phyloP scores from a whole-genome alignment of 2,797 vertebrate genomes.

The Capromys pilorides region DNA sequence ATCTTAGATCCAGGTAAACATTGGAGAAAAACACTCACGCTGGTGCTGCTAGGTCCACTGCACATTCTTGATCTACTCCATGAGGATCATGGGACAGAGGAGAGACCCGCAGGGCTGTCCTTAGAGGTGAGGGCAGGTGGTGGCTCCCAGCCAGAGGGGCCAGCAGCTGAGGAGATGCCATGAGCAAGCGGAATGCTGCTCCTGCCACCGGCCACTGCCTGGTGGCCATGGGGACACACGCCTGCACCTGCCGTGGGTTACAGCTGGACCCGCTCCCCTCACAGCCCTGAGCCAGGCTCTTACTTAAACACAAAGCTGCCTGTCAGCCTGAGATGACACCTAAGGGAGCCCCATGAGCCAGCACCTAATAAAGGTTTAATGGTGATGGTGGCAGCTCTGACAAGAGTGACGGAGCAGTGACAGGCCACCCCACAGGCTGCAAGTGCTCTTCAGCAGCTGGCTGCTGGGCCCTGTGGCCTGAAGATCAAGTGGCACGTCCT shows the following conservation, averaged over 20 bases:
- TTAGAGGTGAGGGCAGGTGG: background rate
- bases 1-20: background rate
- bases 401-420: background rate
- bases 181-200: background rate
- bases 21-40: background rate
- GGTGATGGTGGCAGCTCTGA: slow-evolving; percentile 13
- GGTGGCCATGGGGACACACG: rapidly evolving
- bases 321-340: slow-evolving; percentile 42
- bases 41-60: background rate
- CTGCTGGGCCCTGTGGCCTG: background rate
- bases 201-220: background rate
- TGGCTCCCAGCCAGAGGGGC: background rate
- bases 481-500: slow-evolving; percentile 26
- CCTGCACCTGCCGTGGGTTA: background rate
- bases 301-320: slow-evolving; percentile 48
- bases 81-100: background rate
- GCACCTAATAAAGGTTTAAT: slow-evolving; percentile 64
- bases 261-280: background rate
- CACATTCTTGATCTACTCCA: background rate
- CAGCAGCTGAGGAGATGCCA: background rate
- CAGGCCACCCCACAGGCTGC: slow-evolving; percentile 30
- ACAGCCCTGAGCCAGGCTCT: background rate
- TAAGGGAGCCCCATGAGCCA: background rate
- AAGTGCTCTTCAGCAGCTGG: slow-evolving; percentile 31
- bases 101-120: background rate